A percentile compares a stretch with the other conserved stretches of the same genome.
Conservation (phyloP, 2,888 invertebrate species). For the Eurytoma adleriae region DNA sequence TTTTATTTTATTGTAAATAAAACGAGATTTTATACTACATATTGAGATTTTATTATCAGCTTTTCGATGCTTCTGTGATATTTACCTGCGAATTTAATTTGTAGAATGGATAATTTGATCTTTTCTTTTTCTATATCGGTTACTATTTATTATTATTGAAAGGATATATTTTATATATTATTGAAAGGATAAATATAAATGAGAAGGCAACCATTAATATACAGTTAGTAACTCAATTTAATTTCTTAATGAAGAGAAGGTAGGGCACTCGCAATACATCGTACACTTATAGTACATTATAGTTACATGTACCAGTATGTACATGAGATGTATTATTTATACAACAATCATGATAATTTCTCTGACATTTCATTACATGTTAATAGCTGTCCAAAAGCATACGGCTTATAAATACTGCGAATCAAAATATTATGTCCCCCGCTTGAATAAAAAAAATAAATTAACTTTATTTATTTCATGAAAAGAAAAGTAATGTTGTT, state of each 20-base stretch:
- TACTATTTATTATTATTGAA: too few species aligned
- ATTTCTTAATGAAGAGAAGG: conserved; percentile 64
- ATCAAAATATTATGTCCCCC: too few species aligned
- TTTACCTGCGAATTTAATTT: too few species aligned
- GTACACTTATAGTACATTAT: conserved; percentile 49
- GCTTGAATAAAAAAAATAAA: too few species aligned
- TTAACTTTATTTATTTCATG: too few species aligned
- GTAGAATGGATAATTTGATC: too few species aligned
- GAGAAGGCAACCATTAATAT: conserved; percentile 58
- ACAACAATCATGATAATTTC: conserved; percentile 31
- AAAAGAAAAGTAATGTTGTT: too few species aligned
- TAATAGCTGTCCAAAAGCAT: too few species aligned
- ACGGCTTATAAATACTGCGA: too few species aligned
- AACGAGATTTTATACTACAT: conserved; percentile 24
- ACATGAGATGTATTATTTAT: conserved; percentile 23
- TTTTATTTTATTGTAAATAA: conserved; percentile 29
- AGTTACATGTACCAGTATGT: conserved; percentile 37
- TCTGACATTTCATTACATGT: neutral
- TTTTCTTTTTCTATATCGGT: too few species aligned
- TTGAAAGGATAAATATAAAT: neutral
- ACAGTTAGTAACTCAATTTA: conserved; percentile 66
- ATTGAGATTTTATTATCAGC: neutral
- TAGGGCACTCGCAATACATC: conserved; percentile 63
- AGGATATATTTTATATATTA: too few species aligned
- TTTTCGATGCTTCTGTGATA: neutral